A percentile compares a stretch with the other conserved stretches of the same genome.
Evolutionary conservation across 2,888 invertebrate genomes (phyloP).

Genomic region (Epiblema foenella): DNA sequence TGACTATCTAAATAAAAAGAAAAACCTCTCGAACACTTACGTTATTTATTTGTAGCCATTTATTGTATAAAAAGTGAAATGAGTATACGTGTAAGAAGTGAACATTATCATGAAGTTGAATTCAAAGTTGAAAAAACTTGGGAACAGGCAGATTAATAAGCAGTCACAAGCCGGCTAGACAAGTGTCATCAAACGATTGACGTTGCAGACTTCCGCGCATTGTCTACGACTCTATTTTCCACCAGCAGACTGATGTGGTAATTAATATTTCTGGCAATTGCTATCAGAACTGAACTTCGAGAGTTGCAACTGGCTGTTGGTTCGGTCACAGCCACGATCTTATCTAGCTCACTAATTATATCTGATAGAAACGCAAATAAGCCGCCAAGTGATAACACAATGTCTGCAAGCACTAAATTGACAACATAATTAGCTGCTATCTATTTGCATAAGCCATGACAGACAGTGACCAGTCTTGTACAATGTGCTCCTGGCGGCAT

Average conservation of each 20-base stretch:
- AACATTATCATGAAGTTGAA: neutral
- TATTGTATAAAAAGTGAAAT: no score
- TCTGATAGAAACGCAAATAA: constrained; percentile 31
- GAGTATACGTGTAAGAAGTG: neutral
- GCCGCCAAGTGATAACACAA: constrained; percentile 33
- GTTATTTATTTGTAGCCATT: no score
- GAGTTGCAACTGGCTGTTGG: constrained; percentile 14
- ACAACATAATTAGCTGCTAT: constrained; percentile 46
- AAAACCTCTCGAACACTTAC: no score
- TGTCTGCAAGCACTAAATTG: constrained; percentile 48
- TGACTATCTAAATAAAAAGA: no score
- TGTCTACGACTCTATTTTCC: constrained; percentile 50
- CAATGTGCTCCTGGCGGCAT: constrained; percentile 54
- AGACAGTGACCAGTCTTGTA: constrained; percentile 56
- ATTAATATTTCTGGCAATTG: neutral
- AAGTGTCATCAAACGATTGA: constrained; percentile 67
- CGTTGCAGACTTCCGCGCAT: constrained; percentile 65
- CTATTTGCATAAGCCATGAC: constrained; percentile 60
- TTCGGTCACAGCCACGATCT: constrained; percentile 13
- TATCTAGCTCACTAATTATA: constrained; percentile 28
- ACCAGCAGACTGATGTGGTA: neutral
- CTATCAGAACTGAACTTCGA: neutral
- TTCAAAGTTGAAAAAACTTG: constrained; percentile 33
- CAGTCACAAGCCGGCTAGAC: constrained; percentile 62
- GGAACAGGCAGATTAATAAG: constrained; percentile 14